phyloP scores from a whole-genome alignment of 92 coral and sea anemone genomes.

The Siderastrea radians region DNA sequence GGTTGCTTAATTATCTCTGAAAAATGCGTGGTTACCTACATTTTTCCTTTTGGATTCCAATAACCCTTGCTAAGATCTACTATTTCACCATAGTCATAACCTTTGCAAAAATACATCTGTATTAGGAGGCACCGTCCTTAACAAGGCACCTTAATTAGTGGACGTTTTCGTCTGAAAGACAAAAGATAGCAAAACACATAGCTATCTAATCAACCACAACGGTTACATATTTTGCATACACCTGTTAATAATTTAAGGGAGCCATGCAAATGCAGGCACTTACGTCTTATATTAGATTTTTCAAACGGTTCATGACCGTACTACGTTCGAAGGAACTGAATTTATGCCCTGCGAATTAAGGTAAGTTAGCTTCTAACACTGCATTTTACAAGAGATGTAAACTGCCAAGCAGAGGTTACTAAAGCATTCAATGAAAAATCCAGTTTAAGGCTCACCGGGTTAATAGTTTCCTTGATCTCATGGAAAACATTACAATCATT shows the following conservation, averaged over 20 bases:
- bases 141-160: not conserved
- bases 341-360: not conserved
- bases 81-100: too few relatives aligned
- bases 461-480: not conserved
- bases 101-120: too few relatives aligned
- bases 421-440: too few relatives aligned
- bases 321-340: too few relatives aligned
- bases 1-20: too few relatives aligned
- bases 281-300: too few relatives aligned
- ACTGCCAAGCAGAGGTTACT: not conserved
- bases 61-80: too few relatives aligned
- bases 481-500: not conserved
- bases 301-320: too few relatives aligned
- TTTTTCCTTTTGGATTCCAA: too few relatives aligned
- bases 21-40: too few relatives aligned
- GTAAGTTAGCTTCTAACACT: not conserved
- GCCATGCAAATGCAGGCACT: not conserved
- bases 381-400: not conserved
- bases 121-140: not conserved
- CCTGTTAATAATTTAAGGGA: slow-evolving; percentile 1
- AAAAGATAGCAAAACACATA: not conserved
- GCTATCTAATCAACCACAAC: not conserved
- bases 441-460: too few relatives aligned
- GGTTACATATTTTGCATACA: not conserved
- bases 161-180: not conserved